phyloP scores from a whole-genome alignment of 2,888 invertebrate species.

The Rhamnusium bicolor region DNA sequence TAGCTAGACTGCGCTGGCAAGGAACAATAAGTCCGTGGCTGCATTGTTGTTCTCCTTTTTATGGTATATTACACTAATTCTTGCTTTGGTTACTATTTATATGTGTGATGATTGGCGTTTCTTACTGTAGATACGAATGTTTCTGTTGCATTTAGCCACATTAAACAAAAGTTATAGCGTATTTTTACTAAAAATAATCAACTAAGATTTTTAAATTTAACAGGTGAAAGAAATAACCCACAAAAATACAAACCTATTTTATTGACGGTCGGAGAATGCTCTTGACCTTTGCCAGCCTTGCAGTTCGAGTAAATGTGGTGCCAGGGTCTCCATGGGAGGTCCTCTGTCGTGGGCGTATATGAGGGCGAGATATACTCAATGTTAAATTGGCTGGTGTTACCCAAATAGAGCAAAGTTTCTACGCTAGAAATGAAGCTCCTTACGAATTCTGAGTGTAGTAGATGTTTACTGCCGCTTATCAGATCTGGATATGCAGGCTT shows the following conservation, averaged over 20 bases:
- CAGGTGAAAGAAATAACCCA: not conserved
- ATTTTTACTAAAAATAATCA: too few species aligned
- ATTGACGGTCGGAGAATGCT: conserved; percentile 68
- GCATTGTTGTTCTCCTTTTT: too few species aligned
- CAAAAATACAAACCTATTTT: conserved; percentile 51
- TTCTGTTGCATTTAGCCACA: too few species aligned
- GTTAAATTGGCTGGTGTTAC: conserved; percentile 63
- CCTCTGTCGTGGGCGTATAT: conserved; percentile 63
- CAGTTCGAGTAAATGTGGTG: conserved; percentile 71
- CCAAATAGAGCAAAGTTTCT: conserved; percentile 67
- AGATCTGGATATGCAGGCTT: conserved; percentile 63
- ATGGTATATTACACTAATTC: too few species aligned
- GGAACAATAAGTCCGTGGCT: too few species aligned
- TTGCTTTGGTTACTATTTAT: too few species aligned
- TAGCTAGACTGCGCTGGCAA: too few species aligned
- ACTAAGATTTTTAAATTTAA: too few species aligned
- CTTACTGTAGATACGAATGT: too few species aligned
- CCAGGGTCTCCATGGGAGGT: conserved; percentile 70
- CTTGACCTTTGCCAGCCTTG: conserved; percentile 65
- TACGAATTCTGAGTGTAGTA: conserved; percentile 68
- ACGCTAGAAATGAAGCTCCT: conserved; percentile 68
- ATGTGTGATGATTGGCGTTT: too few species aligned
- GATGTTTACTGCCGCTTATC: conserved; percentile 65
- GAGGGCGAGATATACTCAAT: conserved; percentile 62
- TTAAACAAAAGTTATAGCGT: too few species aligned